Base-by-base conservation (phyloP, 2,113 vertebrate species). In the Poecilia latipinna region DNA sequence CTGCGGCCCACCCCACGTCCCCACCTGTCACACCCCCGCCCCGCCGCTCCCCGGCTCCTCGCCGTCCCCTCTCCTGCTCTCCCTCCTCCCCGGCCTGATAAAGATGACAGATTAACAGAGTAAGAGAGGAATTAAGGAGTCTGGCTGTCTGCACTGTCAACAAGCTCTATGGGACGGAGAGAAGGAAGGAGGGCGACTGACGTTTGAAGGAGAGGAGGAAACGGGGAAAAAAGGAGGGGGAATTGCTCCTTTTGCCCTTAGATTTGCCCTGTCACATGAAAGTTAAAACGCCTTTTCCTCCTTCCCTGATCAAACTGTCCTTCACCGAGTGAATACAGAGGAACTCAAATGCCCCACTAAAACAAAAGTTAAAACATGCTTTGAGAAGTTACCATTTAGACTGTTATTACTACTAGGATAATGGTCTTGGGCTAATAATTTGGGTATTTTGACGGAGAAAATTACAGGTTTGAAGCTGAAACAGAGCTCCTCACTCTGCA, bases 31-130 rank as follows among this genome's bases (percentile, higher is more conserved):
- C 94, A 94, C 95, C 95, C 94, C 95, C 94, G 93, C 94, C 66
- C 88, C 63, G 61, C 37, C 31, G 54, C 63, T 28, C 67, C 32
- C 72, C 80, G 54, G 51, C 91, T 74, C 73, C 77, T 80, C 88
- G 37, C 74, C 83, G 90, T 91, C 19, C 61, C 13, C 33, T 92
- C 88, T 93, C 95, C 95, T 29, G 93, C 93, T 93, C 86, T 65
- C 24, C 37, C 84, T 67, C 71, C 96, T 94, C 70, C 93, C 93
- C 86, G 81, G 94, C 93, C 96, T 96, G 97, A 97, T 98, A 97
- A 98, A 98, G 97, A 99, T 98, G 97, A 97, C 97, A 98, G 97
- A 98, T 98, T 99, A 98, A 98, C 95, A 95, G 96, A 96, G 96
- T 96, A 96, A 95, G 95, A 95, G 95, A 95, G 95, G 96, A 96